A percentile compares a stretch with the other conserved stretches of the same genome.
Conservation (phyloP, 2,888 invertebrate genomes). For the Sinotaia quadrata region DNA sequence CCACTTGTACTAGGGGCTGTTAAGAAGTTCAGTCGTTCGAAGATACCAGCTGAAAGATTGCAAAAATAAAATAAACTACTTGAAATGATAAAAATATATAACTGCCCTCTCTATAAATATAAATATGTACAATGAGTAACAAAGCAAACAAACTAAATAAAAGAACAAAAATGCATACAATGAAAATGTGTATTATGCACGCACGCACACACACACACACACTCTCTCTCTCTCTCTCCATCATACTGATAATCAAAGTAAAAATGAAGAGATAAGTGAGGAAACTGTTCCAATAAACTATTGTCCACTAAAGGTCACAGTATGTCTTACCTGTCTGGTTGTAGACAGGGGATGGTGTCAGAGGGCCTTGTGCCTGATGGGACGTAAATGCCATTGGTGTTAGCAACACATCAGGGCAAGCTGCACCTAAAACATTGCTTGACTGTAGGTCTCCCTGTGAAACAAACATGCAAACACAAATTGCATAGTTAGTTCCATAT, state of each 20-base stretch:
- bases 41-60: not conserved
- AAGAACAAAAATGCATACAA: not conserved
- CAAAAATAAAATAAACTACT: too few relatives aligned
- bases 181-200: not conserved
- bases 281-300: not conserved
- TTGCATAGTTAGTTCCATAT: too few relatives aligned
- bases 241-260: not conserved
- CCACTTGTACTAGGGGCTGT: slow-evolving; percentile 2
- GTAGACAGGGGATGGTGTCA: slow-evolving; percentile 3
- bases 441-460: too few relatives aligned
- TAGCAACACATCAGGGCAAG: slow-evolving; percentile 21
- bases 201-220: not conserved
- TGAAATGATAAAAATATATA: too few relatives aligned
- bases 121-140: not conserved
- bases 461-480: too few relatives aligned
- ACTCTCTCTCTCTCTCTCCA: not conserved
- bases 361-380: not conserved
- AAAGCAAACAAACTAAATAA: not conserved
- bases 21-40: not conserved
- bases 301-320: too few relatives aligned
- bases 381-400: slow-evolving; percentile 18
- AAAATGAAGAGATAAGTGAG: too few relatives aligned
- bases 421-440: not conserved
- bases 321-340: slow-evolving; percentile 20
- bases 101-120: too few relatives aligned